Percentiles rank a stretch among this genome's conserved stretches.
These are phyloP conservation scores for Volucella inanis DNA, from an alignment of 2,888 invertebrate species.

Conservation along the genomic window DNA sequence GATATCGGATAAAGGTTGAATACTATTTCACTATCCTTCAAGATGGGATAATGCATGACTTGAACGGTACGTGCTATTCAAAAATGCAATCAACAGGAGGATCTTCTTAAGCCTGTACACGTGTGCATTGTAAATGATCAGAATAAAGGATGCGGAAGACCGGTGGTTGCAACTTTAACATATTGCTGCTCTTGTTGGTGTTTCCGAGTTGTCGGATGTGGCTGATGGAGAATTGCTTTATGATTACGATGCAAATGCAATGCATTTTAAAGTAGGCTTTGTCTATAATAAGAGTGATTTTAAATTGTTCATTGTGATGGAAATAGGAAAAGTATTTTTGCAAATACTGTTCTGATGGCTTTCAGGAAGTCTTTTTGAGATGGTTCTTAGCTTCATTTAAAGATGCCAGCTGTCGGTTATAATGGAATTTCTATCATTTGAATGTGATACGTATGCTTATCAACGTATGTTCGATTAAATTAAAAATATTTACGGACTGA, in stretches of 20 bases:
- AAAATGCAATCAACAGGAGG: conserved; percentile 38
- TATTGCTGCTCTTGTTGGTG: neutral
- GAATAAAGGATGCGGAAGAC: neutral
- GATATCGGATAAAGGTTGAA: neutral
- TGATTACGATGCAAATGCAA: neutral
- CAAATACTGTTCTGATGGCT: too few relatives aligned
- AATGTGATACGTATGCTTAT: too few relatives aligned
- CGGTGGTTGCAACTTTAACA: too few relatives aligned
- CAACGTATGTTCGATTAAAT: too few relatives aligned
- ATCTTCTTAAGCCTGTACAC: neutral
- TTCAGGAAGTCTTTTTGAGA: too few relatives aligned
- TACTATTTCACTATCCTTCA: conserved; percentile 12
- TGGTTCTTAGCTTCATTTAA: too few relatives aligned
- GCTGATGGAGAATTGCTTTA: neutral
- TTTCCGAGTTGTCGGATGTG: conserved; percentile 6
- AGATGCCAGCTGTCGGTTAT: too few relatives aligned
- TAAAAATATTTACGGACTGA: too few relatives aligned
- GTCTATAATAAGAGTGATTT: neutral
- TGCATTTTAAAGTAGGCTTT: conserved; percentile 1
- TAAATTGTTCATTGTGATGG: neutral
- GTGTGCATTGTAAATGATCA: conserved; percentile 21
- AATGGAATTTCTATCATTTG: too few relatives aligned
- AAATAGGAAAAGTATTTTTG: too few relatives aligned
- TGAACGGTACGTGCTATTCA: conserved; percentile 7
- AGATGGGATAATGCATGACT: conserved; percentile 20